Percentiles rank a stretch among this genome's conserved stretches.
phyloP scores from a whole-genome alignment of 2,888 invertebrate species.

The Salticus scenicus region DNA sequence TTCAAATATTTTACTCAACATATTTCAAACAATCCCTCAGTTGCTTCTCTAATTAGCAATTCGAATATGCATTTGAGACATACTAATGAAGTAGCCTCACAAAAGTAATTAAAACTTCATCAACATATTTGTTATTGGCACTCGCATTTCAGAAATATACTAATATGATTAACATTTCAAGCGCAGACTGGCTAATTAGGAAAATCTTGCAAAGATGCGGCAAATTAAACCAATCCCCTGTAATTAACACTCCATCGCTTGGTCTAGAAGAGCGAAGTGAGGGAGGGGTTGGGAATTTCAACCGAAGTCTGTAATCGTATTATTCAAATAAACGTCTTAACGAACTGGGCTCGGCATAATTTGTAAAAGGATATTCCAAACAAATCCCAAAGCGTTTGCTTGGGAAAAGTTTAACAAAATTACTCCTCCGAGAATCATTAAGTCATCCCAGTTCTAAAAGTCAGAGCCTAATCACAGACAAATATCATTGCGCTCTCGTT shows the following conservation, averaged over 20 bases:
- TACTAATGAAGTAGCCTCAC: constrained; percentile 14
- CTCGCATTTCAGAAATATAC: neutral
- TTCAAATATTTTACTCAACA: neutral
- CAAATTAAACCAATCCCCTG: constrained; percentile 58
- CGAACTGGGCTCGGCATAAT: constrained; percentile 41
- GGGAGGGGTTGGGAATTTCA: neutral
- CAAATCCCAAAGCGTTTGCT: constrained; percentile 26
- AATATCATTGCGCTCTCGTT: constrained; percentile 62
- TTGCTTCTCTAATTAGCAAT: constrained; percentile 12
- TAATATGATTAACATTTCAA: constrained; percentile 62
- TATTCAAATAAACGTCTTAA: constrained; percentile 66
- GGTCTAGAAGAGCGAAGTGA: too few species aligned
- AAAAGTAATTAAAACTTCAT: constrained; percentile 63
- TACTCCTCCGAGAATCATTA: constrained; percentile 59
- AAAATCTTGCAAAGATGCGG: constrained; percentile 39
- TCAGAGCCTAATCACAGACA: constrained; percentile 45
- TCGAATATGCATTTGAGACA: neutral
- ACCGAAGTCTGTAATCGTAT: constrained; percentile 36
- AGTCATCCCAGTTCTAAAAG: constrained; percentile 13
- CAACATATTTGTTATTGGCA: constrained; percentile 45
- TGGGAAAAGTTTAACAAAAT: constrained; percentile 65
- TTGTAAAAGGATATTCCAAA: constrained; percentile 55
- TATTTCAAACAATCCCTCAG: neutral
- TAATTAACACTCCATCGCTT: constrained; percentile 39
- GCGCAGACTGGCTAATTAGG: constrained; percentile 47